These are phyloP conservation scores for Papilio polyxenes DNA, from an alignment of 1,140 invertebrate genomes.

Conservation along the genomic window DNA sequence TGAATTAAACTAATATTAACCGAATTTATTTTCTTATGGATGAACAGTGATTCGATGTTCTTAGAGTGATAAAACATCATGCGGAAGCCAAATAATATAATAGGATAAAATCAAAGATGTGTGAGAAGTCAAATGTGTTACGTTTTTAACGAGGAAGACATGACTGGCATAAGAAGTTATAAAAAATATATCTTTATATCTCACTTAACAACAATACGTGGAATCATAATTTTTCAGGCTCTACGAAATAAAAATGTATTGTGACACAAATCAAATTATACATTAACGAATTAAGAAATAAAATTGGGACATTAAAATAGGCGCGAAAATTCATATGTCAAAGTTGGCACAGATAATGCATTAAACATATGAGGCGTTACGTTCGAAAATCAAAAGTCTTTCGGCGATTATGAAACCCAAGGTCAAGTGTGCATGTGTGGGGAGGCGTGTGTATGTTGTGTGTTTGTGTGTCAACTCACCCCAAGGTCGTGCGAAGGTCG, in stretches of 20 bases:
- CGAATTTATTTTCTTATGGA: too few species aligned
- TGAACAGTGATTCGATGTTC: too few species aligned
- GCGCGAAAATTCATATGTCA: constrained; percentile 28
- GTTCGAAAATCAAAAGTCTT: constrained; percentile 28
- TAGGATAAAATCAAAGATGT: background rate
- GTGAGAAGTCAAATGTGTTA: background rate
- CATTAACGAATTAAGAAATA: background rate
- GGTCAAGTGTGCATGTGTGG: constrained; percentile 53
- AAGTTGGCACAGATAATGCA: constrained; percentile 27
- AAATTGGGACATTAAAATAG: constrained; percentile 13
- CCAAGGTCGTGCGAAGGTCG: constrained; percentile 65
- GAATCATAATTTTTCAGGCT: background rate
- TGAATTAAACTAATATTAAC: too few species aligned
- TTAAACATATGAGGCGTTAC: constrained; percentile 11
- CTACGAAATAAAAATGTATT: background rate
- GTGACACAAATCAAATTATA: background rate
- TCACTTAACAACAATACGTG: background rate
- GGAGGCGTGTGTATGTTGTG: background rate
- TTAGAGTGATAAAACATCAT: too few species aligned
- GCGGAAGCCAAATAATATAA: too few species aligned
- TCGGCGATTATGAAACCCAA: constrained; percentile 43
- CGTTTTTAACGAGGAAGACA: too few species aligned
- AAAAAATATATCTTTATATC: background rate
- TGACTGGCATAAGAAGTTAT: background rate
- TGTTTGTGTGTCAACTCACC: constrained; percentile 64